Evolutionary conservation across 2,797 vertebrate genomes (phyloP).

Genomic region (Pygocentrus nattereri): DNA sequence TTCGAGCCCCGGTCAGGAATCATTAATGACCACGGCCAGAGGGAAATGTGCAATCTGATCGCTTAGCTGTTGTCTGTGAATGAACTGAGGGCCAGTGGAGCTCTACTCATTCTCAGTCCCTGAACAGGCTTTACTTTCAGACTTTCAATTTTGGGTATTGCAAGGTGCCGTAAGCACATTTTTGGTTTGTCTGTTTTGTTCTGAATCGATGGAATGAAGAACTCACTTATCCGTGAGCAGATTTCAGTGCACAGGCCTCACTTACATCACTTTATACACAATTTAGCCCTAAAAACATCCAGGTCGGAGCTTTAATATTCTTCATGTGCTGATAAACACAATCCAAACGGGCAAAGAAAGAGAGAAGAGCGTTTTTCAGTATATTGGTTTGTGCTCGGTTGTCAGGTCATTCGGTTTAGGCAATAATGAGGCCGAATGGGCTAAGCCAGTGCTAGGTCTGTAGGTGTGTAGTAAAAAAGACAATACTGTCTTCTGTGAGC

Average conservation of each 20-base stretch:
- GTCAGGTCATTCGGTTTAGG: not conserved
- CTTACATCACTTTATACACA: not conserved
- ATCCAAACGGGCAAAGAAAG: not conserved
- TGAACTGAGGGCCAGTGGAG: not conserved
- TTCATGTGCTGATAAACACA: not conserved
- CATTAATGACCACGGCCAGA: not conserved
- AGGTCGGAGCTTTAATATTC: slow-evolving; percentile 1
- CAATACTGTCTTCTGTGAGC: not conserved
- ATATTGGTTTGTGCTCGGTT: not conserved
- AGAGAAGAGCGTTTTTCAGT: not conserved
- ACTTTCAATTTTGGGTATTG: not conserved
- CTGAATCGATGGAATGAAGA: not conserved
- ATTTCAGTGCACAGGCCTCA: not conserved
- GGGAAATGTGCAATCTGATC: not conserved
- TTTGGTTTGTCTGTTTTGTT: not conserved
- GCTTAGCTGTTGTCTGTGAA: not conserved
- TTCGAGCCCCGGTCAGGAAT: slow-evolving; percentile 23
- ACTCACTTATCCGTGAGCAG: no score
- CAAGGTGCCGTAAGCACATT: not conserved
- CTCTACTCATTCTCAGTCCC: not conserved
- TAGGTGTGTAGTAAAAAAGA: slow-evolving; percentile 3
- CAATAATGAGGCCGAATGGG: not conserved
- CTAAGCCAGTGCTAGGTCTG: not conserved
- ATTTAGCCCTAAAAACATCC: not conserved
- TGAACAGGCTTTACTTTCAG: no score